Evolutionary conservation across 2,113 vertebrate species (phyloP), one percentile per base, ranked within the genome.

Genomic region (Glaucomys volans): DNA sequence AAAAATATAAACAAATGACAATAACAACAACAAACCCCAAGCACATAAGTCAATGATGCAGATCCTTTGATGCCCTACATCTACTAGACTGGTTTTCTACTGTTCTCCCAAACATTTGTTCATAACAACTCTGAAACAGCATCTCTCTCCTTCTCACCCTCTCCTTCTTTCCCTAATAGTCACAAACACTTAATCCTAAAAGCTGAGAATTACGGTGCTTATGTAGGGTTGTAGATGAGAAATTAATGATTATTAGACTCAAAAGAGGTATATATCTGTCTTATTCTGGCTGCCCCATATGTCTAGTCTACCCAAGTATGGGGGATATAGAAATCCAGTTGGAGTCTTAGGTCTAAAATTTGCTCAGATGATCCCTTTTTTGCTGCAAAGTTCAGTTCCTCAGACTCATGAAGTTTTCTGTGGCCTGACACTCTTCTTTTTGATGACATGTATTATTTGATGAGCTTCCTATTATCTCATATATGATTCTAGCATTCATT

Each of bases 1-100:
- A 91, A 91, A 97, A 91, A 72, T 40, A 71, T 47, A 92, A 72
- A 75, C 22, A 80, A 76, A 82, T 28, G 26, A 62, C 24, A 62
- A 62, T 9, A 62, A 57, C 17, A 57, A 62, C 8, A 62, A 52
- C 50, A 74, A 90, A 32, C 42, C 50, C 40, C 6, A 18, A 50
- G 37, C 7, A 0, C 4, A 4, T 50, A 66, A 81, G 59, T 57
- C 8, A 74, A 47, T 0, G 59, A n/a, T 32, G 6, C 12, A 44
- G 24, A 18, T 24, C 24, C 17, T 44, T 52, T 37, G 4, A 8
- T 42, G 44, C n/a, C 72, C 2, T 44, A 16, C 22, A 26, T 54
- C 44, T 72, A 47, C 26, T 22, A 52, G 8, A 26, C 77, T 81
- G 22, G 37, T 42, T 94, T 80, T 72, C 50, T 9, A 30, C 7